Conservation (phyloP, 2,888 invertebrate genomes). For the Sarcophaga subvicina region DNA sequence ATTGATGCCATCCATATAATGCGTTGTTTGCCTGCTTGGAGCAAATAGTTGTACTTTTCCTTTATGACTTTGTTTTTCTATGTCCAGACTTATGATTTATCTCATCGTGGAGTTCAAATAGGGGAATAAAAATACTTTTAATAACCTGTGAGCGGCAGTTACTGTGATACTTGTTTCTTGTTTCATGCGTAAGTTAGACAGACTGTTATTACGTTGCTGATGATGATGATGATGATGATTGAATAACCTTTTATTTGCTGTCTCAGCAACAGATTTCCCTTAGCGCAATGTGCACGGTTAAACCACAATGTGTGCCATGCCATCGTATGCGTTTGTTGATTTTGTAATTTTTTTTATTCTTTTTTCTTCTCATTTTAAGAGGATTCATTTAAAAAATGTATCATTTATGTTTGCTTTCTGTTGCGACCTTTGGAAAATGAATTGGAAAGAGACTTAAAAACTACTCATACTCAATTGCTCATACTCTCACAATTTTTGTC, state of each 20-base stretch:
- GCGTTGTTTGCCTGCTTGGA: too few species aligned
- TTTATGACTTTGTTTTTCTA: too few species aligned
- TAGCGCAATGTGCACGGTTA: conserved; percentile 7
- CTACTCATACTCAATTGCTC: not conserved
- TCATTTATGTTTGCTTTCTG: conserved; percentile 6
- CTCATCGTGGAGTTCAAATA: not conserved
- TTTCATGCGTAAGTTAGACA: not conserved
- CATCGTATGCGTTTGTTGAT: not conserved
- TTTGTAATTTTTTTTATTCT: not conserved
- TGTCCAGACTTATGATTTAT: too few species aligned
- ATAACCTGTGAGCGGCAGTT: too few species aligned
- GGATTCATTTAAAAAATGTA: conserved; percentile 61
- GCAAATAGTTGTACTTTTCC: too few species aligned
- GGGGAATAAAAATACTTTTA: too few species aligned
- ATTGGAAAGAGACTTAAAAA: not conserved
- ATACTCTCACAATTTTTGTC: too few species aligned
- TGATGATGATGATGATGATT: conserved; percentile 30
- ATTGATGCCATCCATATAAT: too few species aligned
- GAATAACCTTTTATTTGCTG: conserved; percentile 55
- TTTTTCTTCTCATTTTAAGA: conserved; percentile 26
- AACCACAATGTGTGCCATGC: conserved; percentile 15
- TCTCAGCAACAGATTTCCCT: conserved; percentile 56
- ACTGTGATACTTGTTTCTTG: too few species aligned
- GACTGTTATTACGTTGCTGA: not conserved
- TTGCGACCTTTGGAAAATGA: not conserved